Base-by-base conservation (phyloP, 2,797 vertebrate genomes). In the Scolopax rusticola region DNA sequence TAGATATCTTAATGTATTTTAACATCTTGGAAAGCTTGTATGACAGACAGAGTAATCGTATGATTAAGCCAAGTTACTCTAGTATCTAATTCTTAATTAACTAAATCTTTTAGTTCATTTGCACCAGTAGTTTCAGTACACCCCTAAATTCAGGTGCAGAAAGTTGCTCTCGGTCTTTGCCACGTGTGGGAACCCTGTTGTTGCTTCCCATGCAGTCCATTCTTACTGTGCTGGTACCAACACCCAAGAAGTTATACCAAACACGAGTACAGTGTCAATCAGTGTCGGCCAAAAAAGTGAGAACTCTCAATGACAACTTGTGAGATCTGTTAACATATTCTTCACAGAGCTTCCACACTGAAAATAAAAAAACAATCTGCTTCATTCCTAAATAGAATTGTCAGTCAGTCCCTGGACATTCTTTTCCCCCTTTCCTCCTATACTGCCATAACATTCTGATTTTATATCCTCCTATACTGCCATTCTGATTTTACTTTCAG, bases 251-350 rank as follows among this genome's bases (percentile, higher is more conserved):
- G 33, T 6, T n/a, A 36, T 2, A 69, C 15, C 11, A 12, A 11
- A 27, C 0, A 0, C 2, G 19, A 64, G 36, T 10, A 33, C 36
- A 32, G 36, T 1, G 14, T 23, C 53, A 51, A 14, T 41, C 30
- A 19, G 20, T 2, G 15, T 11, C 30, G 9, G 56, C n/a, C 74
- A 47, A 30, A 43, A 14, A 56, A 38, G 16, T 5, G 30, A 88
- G 24, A 76, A 9, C 5, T 19, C 41, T 65, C 30, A 57, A 17
- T 12, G 53, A 59, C 38, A 69, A 7, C 38, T 32, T 50, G 43
- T 28, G 59, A 70, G 24, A 84, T 41, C 59, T 47, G 8, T 32
- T 53, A 57, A 59, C 6, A 2, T 11, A 10, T 6, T 78, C 60
- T 50, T 59, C 48, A 33, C 30, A 67, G 56, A 61, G 8, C 17